Evolutionary conservation across 2,113 vertebrate genomes (phyloP), one percentile per base, ranked within the genome.

Genomic region (Propithecus coquereli): DNA sequence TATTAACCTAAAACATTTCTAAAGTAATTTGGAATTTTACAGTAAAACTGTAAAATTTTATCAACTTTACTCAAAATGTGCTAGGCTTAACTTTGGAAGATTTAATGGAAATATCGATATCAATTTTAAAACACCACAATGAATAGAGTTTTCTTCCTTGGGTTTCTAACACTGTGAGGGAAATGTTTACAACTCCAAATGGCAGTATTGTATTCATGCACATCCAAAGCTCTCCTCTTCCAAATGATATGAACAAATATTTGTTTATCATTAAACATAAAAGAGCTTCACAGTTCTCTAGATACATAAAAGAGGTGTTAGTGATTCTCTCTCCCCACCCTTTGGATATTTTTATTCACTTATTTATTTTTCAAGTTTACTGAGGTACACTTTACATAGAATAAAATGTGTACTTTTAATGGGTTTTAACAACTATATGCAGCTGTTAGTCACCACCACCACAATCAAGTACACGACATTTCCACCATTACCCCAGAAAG

Each of bases 1-100:
- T 87, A 76, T 83, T 71, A 83, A 93, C 20, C 27, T 84, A 52
- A 91, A 93, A 57, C 23, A 91, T 65, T 85, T 80, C 40, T 83
- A 79, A 94, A 93, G 8, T 50, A 52, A 79, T 81, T 27, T 71
- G 25, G 30, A 97, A 95, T 84, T 87, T 97, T 57, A 81, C 8
- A 61, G 61, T 27, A 76, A 63, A 43, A 63, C 77, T 94, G 61
- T 27, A 76, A 63, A 43, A 63, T 81, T 94, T 96, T 91, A 47
- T 66, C 77, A 73, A 40, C 54, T 65, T 93, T 59, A 57, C 52
- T 18, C 11, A 27, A 95, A 92, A 85, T 23, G 43, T 40, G 63
- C 40, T 83, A 61, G 18, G 10, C n/a, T 86, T 76, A 96, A 94
- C 8, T 94, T 92, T 59, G 47, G 10, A 91, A 95, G 70, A 61